A percentile compares a stretch with the other conserved stretches of the same genome.
These are phyloP conservation scores for Macrotrachela quadricornifera DNA, from an alignment of 1,140 invertebrate species.

Conservation along the genomic window DNA sequence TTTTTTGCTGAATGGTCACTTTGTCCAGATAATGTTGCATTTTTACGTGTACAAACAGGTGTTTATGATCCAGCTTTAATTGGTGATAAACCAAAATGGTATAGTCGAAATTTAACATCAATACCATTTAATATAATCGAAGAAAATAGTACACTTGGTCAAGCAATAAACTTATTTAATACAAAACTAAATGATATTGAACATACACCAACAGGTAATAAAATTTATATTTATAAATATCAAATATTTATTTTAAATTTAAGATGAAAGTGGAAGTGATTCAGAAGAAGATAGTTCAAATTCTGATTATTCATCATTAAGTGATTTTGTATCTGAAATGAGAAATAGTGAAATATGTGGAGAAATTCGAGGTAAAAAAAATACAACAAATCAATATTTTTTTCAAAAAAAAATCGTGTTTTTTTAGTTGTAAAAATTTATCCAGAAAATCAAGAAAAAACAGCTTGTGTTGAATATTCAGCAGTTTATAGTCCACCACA, in stretches of 20 bases:
- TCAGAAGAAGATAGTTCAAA: conserved; percentile 78
- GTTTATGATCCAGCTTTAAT: conserved; percentile 78
- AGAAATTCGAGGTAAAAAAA: too few relatives aligned
- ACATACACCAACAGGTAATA: conserved; percentile 4
- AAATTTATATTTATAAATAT: background rate
- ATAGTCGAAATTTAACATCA: conserved; percentile 28
- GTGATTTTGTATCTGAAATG: conserved; percentile 50
- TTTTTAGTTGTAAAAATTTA: background rate
- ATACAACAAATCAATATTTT: too few relatives aligned
- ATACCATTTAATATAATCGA: conserved; percentile 79
- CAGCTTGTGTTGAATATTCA: conserved; percentile 3
- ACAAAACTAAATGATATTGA: conserved; percentile 24
- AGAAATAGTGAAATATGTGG: too few relatives aligned
- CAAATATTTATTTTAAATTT: background rate
- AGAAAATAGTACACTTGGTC: conserved; percentile 52
- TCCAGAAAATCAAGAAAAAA: conserved; percentile 3
- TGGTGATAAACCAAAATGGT: conserved; percentile 90
- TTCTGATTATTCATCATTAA: conserved; percentile 79
- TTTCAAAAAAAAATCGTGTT: too few relatives aligned
- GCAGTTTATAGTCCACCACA: conserved; percentile 5
- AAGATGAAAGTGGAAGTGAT: conserved; percentile 78
- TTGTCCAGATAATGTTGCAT: conserved; percentile 85
- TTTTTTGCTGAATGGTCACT: conserved; percentile 93
- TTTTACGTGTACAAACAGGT: conserved; percentile 77
- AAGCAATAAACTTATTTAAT: conserved; percentile 36